A percentile compares a stretch with the other conserved stretches of the same genome.
Conservation (phyloP, 2,113 vertebrate genomes). For the Penelope pileata region DNA sequence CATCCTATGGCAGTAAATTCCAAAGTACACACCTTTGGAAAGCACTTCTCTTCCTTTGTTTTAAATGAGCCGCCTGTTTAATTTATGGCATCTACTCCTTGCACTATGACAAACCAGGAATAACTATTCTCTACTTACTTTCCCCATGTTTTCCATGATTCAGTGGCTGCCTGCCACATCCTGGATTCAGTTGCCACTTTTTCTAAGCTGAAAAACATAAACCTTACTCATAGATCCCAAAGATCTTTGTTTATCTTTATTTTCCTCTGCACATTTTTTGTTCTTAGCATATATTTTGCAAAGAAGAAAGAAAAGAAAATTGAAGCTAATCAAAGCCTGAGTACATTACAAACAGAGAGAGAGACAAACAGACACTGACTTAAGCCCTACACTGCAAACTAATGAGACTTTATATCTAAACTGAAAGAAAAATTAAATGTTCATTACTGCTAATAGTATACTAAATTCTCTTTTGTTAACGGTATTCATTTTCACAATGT, state of each 20-base stretch:
- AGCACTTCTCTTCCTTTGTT: background rate
- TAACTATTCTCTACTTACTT: accelerated
- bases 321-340: background rate
- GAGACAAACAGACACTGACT: no score
- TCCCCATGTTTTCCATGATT: background rate
- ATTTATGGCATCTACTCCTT: background rate
- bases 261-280: background rate
- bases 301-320: no score
- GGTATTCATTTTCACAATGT: accelerated
- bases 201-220: background rate
- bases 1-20: background rate
- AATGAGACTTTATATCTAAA: background rate
- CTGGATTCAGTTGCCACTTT: background rate
- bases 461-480: background rate
- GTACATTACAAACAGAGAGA: no score
- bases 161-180: background rate
- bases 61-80: background rate
- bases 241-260: background rate
- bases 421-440: background rate
- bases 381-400: background rate
- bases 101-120: background rate
- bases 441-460: background rate
- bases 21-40: background rate
- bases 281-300: background rate
- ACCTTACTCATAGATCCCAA: background rate